phyloP scores from a whole-genome alignment of 2,113 vertebrate species.

The Phoenicopterus ruber region DNA sequence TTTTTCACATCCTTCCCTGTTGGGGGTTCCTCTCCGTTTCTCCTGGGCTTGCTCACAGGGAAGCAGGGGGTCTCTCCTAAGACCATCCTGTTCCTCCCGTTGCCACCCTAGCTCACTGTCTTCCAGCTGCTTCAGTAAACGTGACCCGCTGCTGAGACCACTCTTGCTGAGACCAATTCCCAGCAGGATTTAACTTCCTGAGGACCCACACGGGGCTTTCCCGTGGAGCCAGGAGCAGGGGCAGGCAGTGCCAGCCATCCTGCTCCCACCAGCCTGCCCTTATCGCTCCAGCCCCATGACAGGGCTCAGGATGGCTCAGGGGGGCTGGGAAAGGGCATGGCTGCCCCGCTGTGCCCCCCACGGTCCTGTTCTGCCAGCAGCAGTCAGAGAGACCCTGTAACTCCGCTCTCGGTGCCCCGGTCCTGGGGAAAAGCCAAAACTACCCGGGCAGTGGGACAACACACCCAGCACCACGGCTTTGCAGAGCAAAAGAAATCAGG shows the following conservation, averaged over 20 bases:
- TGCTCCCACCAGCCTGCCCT: neutral
- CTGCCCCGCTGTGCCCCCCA: neutral
- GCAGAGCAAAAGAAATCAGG: neutral
- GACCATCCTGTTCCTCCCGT: neutral
- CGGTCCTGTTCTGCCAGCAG: accelerated
- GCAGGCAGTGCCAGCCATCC: neutral
- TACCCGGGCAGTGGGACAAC: neutral
- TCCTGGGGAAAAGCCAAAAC: neutral
- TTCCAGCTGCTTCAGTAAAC: neutral
- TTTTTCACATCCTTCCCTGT: neutral
- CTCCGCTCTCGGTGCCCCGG: accelerated
- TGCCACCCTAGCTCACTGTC: neutral
- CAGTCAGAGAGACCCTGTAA: neutral
- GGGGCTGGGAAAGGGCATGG: neutral
- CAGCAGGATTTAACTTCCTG: neutral
- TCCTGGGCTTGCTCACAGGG: neutral
- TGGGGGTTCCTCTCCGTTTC: neutral
- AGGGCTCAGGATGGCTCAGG: neutral
- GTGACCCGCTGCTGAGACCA: neutral
- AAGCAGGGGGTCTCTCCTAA: neutral
- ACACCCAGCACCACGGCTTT: neutral
- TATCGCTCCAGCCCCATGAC: neutral
- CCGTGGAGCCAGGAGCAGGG: neutral
- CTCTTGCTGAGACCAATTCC: neutral
- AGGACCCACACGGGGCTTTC: neutral